phyloP scores from a whole-genome alignment of 2,113 vertebrate genomes.

The Speoplatyrhinus poulsoni region DNA sequence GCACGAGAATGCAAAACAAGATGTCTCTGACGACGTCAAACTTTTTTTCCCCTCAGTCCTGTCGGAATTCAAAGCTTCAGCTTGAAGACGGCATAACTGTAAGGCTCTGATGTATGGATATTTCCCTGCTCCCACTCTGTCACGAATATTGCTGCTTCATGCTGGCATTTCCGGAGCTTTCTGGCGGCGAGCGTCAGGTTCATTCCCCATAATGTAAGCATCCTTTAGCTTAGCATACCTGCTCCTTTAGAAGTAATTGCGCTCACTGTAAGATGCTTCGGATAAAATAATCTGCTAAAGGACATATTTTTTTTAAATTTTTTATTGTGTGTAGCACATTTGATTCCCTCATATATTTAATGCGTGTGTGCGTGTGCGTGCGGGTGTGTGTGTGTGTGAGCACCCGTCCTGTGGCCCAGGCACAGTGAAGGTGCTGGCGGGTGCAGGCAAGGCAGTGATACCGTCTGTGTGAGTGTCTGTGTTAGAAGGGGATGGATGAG shows the following conservation, averaged over 20 bases:
- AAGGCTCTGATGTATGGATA: conserved; percentile 13
- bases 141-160: conserved; percentile 14
- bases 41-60: not conserved
- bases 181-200: not conserved
- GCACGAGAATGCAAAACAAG: conserved; percentile 4
- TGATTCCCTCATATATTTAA: no score
- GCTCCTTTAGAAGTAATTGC: no score
- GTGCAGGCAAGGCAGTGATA: conserved; percentile 28
- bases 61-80: not conserved
- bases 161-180: not conserved
- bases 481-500: conserved; percentile 65
- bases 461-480: conserved; percentile 52
- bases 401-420: not conserved
- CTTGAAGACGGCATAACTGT: not conserved
- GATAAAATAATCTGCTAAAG: not conserved
- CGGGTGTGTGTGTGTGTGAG: conserved; percentile 9
- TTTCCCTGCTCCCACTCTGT: conserved; percentile 7
- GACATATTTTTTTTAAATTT: no score
- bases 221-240: no score
- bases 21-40: not conserved
- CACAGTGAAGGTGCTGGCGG: conserved; percentile 19
- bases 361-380: conserved; percentile 10
- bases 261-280: no score
- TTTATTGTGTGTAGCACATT: no score
- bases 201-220: no score